Evolutionary conservation across 1,140 invertebrate genomes (phyloP), one percentile per base, ranked within the genome.

Genomic region (Phthorimaea operculella): DNA sequence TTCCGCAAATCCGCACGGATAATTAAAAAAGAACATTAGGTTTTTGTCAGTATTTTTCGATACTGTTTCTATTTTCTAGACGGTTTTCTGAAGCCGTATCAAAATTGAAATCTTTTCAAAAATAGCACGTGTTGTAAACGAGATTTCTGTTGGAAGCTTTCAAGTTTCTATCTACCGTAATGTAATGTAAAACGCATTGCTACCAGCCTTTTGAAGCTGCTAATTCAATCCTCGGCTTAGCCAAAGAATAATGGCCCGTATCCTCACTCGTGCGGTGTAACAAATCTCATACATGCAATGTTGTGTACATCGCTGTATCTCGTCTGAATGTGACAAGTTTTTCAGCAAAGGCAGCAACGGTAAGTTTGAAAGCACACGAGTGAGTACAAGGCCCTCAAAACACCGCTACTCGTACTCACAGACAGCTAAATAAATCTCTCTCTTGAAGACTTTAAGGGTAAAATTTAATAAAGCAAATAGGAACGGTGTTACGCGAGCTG

Each of bases 381-480:
- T 28, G 21, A 4, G 21, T 28, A 28, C 21, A 28, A 28, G 21
- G 21, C 21, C 21, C 2, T 28, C 21, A 6, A 28, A 28, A 28
- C 21, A 28, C 21, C 6, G 21, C 21, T 6, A 28, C 21, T 28
- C 21, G 21, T 58, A 70, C 58, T 69, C 62, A 54, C 55, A 74
- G 64, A 68, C 63, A 69, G 60, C 57, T 49, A 68, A 69, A 74
- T 71, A 74, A 69, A 71, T 74, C 71, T 64, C 49, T 59, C 58
- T 58, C 63, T 47, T 58, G 64, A 68, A 73, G 59, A 68, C 63
- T 69, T 64, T 66, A 62, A 54, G 63, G 54, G 60, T 64, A 64
- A 73, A 74, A 70, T 74, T 69, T 69, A 74, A 71, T 74, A 74
- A 71, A 71, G 66, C 68, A 74, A 71, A 71, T 69, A 74, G 60